Conservation (phyloP, 2,113 vertebrate genomes). For the Otus sunia region DNA sequence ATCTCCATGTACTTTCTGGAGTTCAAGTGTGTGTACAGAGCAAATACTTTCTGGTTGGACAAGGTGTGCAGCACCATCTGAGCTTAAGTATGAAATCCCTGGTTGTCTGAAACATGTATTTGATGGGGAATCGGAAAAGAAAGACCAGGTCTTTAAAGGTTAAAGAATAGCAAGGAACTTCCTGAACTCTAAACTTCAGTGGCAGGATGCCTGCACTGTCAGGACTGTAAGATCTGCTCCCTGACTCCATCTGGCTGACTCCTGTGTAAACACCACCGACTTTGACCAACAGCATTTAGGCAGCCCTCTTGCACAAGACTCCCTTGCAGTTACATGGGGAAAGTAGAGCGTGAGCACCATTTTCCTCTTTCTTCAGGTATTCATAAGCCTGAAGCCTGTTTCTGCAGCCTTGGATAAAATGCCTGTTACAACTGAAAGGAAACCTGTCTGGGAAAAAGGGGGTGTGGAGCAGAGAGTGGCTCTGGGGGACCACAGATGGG, state of each 20-base stretch:
- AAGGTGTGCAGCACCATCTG: not conserved
- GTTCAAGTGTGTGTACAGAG: not conserved
- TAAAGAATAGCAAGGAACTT: not conserved
- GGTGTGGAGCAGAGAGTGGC: not conserved
- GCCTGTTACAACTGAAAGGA: not conserved
- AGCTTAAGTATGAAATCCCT: not conserved
- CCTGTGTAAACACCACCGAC: not conserved
- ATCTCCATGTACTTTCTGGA: not conserved
- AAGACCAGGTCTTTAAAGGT: not conserved
- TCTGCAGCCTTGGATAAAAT: not conserved
- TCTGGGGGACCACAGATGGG: not conserved
- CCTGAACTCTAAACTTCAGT: not conserved
- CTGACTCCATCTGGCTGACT: not conserved
- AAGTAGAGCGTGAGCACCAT: fast-evolving
- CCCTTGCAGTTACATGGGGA: not conserved
- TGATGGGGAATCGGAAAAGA: not conserved
- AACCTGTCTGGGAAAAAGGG: not conserved
- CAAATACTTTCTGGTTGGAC: not conserved
- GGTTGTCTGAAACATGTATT: not conserved
- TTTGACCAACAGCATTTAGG: not conserved
- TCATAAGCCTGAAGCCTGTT: not conserved
- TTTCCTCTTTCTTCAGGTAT: not conserved
- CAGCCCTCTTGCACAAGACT: not conserved
- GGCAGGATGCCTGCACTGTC: not conserved
- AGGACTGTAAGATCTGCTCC: not conserved